Conservation (phyloP, 2,888 invertebrate genomes). For the Luperina testacea region DNA sequence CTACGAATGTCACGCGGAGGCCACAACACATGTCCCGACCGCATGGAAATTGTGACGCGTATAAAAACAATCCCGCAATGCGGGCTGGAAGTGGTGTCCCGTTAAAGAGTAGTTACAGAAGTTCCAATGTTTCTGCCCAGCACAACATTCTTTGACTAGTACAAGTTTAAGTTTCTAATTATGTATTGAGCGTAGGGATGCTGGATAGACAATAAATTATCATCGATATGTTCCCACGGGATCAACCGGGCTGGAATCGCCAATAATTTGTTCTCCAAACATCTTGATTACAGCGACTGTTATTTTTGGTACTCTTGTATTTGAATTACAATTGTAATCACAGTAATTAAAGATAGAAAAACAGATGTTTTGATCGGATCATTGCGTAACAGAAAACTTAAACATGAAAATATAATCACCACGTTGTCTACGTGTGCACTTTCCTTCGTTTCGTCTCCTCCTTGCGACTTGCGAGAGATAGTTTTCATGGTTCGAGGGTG, state of each 20-base stretch:
- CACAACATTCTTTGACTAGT: not conserved
- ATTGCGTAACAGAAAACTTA: not conserved
- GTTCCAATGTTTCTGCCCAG: not conserved
- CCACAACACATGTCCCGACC: conserved; percentile 42
- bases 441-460: not conserved
- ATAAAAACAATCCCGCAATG: conserved; percentile 54
- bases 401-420: not conserved
- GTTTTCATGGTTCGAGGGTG: not conserved
- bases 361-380: no score
- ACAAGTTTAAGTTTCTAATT: no score
- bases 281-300: not conserved
- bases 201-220: not conserved
- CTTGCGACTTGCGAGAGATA: not conserved
- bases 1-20: conserved; percentile 27
- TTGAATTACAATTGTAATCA: not conserved
- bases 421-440: not conserved
- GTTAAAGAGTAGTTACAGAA: conserved; percentile 8
- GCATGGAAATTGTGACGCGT: conserved; percentile 35
- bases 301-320: not conserved
- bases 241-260: not conserved
- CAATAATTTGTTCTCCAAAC: not conserved
- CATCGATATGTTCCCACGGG: not conserved
- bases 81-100: conserved; percentile 39
- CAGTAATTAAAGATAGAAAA: no score
- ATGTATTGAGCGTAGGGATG: not conserved